These are phyloP conservation scores for Cataglyphis rosenhaueri DNA, from an alignment of 2,888 invertebrate genomes.

Conservation along the genomic window DNA sequence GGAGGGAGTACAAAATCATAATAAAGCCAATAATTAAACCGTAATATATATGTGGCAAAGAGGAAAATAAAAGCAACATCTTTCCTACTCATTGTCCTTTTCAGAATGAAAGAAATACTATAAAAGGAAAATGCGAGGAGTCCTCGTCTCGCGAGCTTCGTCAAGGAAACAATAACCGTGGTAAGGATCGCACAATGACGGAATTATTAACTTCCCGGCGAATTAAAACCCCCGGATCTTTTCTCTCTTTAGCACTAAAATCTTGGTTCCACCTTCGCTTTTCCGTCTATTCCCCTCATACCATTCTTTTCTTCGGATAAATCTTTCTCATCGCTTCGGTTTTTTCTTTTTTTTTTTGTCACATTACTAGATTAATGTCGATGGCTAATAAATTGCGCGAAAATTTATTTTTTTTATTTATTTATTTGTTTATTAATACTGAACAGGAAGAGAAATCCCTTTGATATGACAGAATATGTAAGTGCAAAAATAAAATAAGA, in stretches of 20 bases:
- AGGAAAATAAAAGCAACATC: constrained; percentile 66
- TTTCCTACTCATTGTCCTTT: constrained; percentile 80
- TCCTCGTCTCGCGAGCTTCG: constrained; percentile 71
- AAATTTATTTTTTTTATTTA: neutral
- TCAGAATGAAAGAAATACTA: constrained; percentile 77
- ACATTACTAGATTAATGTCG: neutral
- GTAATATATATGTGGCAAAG: constrained; percentile 62
- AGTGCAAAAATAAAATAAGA: too few species aligned
- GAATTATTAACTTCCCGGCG: constrained; percentile 84
- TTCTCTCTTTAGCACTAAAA: constrained; percentile 58
- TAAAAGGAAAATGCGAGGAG: constrained; percentile 62
- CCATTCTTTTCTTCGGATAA: constrained; percentile 33
- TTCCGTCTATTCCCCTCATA: neutral
- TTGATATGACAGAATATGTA: too few species aligned
- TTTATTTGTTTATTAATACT: too few species aligned
- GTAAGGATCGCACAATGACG: constrained; percentile 81
- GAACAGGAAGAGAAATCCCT: too few species aligned
- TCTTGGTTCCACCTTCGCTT: constrained; percentile 37
- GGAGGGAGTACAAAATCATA: constrained; percentile 81
- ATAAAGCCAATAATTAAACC: constrained; percentile 84
- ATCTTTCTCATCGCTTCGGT: constrained; percentile 40
- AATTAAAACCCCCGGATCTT: constrained; percentile 80
- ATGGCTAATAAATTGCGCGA: neutral
- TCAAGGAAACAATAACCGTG: constrained; percentile 83
- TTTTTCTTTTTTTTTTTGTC: neutral